Evolutionary conservation across 2,797 vertebrate species (phyloP), one percentile per base, ranked within the genome.

Genomic region (Bradypus variegatus): DNA sequence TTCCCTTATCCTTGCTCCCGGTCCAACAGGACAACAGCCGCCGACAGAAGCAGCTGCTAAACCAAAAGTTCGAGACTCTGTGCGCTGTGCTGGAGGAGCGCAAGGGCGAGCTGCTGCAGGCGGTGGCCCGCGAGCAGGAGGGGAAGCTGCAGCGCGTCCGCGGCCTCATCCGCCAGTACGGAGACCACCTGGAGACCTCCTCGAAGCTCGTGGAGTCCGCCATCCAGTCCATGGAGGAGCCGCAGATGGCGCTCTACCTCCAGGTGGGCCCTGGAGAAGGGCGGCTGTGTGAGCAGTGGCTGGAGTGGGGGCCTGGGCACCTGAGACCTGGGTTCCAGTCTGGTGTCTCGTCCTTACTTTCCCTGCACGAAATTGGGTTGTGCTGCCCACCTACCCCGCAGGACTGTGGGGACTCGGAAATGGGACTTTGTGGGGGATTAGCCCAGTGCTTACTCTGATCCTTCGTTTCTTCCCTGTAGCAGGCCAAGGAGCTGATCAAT

Each of bases 201-300:
- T 97, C 98, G 55, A 97, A 98, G 31, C 98, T 99, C 95, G 98
- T 99, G 92, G 98, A 99, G 97, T 95, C 98, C 0, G 98, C 98
- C 89, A 98, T 99, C 82, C 98, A 98, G 92, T 98, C 98, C 94
- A 98, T 98, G 98, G 98, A 98, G 86, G 98, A 99, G 97, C 98
- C 98, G 0, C 98, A 98, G 96, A 98, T 98, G 98, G 97, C 98
- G 0, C 31, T 98, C 45, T 99, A 99, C 78, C 97, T 99, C 86
- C 98, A 99, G 98, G 98, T 98, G 60, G 53, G 95, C 82, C 29
- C 41, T 7, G 8, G 67, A 29, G 67, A 70, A 31, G 64, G 60
- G 11, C 1, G 16, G 70, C 50, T 16, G 73, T 3, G 15, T 3
- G 18, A 50, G 1, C 21, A 60, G 45, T 13, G 67, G 62, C 53